Conservation (phyloP, 2,888 invertebrate species). For the Amphipoea lucens region DNA sequence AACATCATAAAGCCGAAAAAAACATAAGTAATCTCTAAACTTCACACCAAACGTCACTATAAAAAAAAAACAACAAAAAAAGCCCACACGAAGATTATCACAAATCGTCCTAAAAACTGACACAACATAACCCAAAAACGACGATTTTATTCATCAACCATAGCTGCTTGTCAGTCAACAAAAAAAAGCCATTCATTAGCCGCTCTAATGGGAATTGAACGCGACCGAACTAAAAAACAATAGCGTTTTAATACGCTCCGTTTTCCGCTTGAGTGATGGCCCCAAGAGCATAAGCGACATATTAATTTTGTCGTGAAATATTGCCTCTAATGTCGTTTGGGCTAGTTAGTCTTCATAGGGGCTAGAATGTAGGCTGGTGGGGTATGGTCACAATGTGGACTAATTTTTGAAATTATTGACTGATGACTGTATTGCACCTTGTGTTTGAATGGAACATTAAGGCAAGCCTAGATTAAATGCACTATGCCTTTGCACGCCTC, state of each 20-base stretch:
- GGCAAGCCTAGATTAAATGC: background rate
- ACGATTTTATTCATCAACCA: constrained; percentile 64
- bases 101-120: constrained; percentile 37
- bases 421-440: constrained; percentile 22
- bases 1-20: background rate
- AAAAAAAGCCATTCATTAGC: constrained; percentile 65
- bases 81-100: constrained; percentile 30
- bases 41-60: background rate
- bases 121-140: constrained; percentile 49
- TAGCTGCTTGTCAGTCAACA: constrained; percentile 64
- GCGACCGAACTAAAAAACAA: constrained; percentile 73
- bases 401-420: constrained; percentile 30
- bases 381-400: background rate
- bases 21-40: background rate
- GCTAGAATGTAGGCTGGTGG: background rate
- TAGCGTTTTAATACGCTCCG: constrained; percentile 72
- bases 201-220: constrained; percentile 80
- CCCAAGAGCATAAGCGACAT: constrained; percentile 63
- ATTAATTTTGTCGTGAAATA: constrained; percentile 64
- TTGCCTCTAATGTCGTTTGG: constrained; percentile 37
- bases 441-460: background rate
- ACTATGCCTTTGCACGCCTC: no score
- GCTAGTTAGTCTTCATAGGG: background rate
- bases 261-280: constrained; percentile 66
- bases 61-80: constrained; percentile 25